These are phyloP conservation scores for Hydractinia symbiolongicarpus DNA, from an alignment of 30 jellyfish, hydroid and myxozoan species.

Conservation along the genomic window DNA sequence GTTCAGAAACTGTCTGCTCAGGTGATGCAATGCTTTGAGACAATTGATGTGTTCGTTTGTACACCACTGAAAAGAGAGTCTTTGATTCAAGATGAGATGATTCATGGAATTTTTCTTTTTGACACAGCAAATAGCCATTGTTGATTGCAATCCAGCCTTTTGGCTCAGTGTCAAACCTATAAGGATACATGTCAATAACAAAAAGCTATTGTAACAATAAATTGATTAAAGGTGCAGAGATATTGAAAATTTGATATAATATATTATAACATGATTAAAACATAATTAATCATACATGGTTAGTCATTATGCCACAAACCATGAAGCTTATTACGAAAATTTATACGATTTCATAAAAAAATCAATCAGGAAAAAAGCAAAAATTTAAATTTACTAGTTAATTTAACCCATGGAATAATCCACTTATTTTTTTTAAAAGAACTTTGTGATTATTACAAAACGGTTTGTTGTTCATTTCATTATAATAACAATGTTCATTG, in stretches of 20 bases:
- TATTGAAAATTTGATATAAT: too few relatives aligned
- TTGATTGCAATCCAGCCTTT: slow-evolving; percentile 26
- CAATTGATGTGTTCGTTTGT: slow-evolving; percentile 13
- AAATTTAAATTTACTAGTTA: neutral
- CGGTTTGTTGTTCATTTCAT: too few relatives aligned
- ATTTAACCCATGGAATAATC: neutral
- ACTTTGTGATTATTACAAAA: neutral
- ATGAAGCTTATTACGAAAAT: too few relatives aligned
- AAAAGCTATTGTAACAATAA: too few relatives aligned
- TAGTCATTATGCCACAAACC: too few relatives aligned
- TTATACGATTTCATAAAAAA: too few relatives aligned
- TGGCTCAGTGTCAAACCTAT: slow-evolving; percentile 26
- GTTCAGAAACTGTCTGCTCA: neutral
- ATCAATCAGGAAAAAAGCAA: too few relatives aligned
- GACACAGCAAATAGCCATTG: slow-evolving; percentile 30
- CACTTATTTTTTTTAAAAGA: neutral
- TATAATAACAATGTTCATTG: too few relatives aligned
- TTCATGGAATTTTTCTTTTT: slow-evolving; percentile 22
- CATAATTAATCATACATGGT: too few relatives aligned
- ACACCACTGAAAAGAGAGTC: slow-evolving; percentile 19
- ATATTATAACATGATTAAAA: too few relatives aligned
- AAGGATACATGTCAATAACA: neutral
- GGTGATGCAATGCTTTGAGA: slow-evolving; percentile 27
- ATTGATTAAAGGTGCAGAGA: too few relatives aligned
- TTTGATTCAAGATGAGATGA: slow-evolving; percentile 26